Evolutionary conservation across 1,140 invertebrate species (phyloP), one percentile per base, ranked within the genome.

Genomic region (Lordiphosa stackelbergi): DNA sequence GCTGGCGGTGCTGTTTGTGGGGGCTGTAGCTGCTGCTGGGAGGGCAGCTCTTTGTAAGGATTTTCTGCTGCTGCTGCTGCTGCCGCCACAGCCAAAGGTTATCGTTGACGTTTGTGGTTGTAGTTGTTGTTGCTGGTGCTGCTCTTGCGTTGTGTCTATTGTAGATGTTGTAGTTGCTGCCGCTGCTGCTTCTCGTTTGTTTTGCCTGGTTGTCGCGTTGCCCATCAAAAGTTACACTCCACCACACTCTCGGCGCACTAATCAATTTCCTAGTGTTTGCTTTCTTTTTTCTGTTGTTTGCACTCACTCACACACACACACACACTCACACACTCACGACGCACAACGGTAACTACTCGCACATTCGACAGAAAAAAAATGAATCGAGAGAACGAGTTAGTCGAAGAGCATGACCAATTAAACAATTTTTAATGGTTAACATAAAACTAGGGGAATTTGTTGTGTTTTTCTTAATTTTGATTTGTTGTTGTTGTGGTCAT

Each of bases 151-250:
- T 13, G 28, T 31, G 28, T 19, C 22, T 37, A 19, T 28, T 40
- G 49, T 36, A 19, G 35, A n/a, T 40, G 35, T 3, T 53, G 59
- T 12, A 31, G 52, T 49, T 51, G 6, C 38, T 35, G 36, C 43
- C 43, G 5, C 45, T 53, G 28, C 57, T 69, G 47, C 56, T 60
- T 53, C 43, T 49, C 45, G 54, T 46, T 60, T 49, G 57, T 46
- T 51, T 58, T 68, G 65, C 51, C 66, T 54, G 46, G 54, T 42
- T 59, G 64, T 68, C 60, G 54, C 63, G 51, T 71, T 72, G 66
- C 66, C 69, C 69, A 72, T 72, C 60, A 72, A 72, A 70, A 63
- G 48, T 38, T 28, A 22, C 5, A 11, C 43, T 22, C 24, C 34
- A 31, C 53, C 63, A 28, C 63, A 38, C 22, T 53, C 22, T 11